Evolutionary conservation across 2,113 vertebrate species (phyloP).

Genomic region (Cepphus grylle): DNA sequence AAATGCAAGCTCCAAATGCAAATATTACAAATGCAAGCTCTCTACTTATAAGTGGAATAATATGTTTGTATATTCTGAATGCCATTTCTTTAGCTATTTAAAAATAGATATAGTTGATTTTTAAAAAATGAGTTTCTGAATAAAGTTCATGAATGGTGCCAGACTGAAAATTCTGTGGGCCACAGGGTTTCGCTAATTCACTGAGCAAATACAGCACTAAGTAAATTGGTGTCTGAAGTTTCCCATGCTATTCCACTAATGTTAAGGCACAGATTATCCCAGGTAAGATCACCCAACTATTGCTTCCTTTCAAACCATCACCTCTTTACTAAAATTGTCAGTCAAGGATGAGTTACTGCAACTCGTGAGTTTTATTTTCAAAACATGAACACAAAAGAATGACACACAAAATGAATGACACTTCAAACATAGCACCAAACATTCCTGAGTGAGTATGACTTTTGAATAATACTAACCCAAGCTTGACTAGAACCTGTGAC

Average conservation of each 20-base stretch:
- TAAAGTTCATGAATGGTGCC: not conserved
- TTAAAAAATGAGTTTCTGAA: not conserved
- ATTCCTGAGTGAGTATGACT: not conserved
- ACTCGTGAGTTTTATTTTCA: not conserved
- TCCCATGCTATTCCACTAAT: not conserved
- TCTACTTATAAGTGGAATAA: not conserved
- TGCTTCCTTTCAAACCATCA: not conserved
- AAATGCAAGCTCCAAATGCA: not conserved
- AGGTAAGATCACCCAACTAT: not conserved
- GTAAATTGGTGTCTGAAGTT: not conserved
- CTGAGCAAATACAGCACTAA: not conserved
- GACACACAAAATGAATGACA: not conserved
- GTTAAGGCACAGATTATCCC: not conserved
- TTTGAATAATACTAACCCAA: not conserved
- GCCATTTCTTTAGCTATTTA: not conserved
- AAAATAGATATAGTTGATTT: not conserved
- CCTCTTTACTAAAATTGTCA: not conserved
- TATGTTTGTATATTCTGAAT: not conserved
- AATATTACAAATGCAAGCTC: not conserved
- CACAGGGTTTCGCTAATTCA: not conserved
- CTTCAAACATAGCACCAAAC: not conserved
- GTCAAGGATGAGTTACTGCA: not conserved
- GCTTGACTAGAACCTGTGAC: not conserved
- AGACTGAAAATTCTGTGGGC: not conserved
- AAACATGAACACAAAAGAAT: not conserved